Conservation (phyloP, 2,797 vertebrate genomes). For the Gadopsis marmoratus region DNA sequence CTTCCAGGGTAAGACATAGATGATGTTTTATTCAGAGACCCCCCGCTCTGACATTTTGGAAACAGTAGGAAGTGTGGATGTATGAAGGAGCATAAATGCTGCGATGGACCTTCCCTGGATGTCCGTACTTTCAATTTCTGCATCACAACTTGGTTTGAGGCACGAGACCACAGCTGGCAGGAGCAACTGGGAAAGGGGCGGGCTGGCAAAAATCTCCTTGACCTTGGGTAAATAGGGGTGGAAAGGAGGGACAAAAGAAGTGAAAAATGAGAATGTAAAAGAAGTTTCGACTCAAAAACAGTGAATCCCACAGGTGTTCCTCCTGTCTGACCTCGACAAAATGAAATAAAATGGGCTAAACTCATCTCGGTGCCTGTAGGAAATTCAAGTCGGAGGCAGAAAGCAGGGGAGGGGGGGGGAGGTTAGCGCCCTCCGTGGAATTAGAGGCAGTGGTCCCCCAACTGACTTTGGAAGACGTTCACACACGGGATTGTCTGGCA, state of each 20-base stretch:
- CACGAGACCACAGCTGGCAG: not conserved
- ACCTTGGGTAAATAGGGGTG: constrained; percentile 57
- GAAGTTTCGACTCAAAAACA: not conserved
- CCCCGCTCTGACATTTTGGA: constrained; percentile 57
- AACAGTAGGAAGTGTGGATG: constrained; percentile 36
- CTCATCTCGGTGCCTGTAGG: constrained; percentile 41
- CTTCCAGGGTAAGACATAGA: constrained; percentile 38
- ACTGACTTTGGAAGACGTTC: constrained; percentile 47
- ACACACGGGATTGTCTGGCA: constrained; percentile 47
- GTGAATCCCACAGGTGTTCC: constrained; percentile 68
- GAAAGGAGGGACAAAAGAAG: constrained; percentile 35
- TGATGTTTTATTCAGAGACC: constrained; percentile 74
- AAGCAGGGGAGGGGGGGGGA: constrained; percentile 50
- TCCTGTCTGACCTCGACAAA: constrained; percentile 65
- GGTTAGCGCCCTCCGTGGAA: constrained; percentile 59
- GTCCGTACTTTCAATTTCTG: constrained; percentile 39
- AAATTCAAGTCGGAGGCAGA: constrained; percentile 59
- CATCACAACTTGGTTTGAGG: constrained; percentile 40
- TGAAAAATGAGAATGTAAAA: constrained; percentile 44
- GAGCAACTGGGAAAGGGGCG: constrained; percentile 15
- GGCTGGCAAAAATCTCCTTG: constrained; percentile 34
- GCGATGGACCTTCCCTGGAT: constrained; percentile 35
- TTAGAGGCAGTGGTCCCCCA: constrained; percentile 48
- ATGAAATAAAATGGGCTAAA: constrained; percentile 69
- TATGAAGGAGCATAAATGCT: constrained; percentile 58